Conservation (phyloP, 1,140 invertebrate species). For the Marisa cornuarietis region DNA sequence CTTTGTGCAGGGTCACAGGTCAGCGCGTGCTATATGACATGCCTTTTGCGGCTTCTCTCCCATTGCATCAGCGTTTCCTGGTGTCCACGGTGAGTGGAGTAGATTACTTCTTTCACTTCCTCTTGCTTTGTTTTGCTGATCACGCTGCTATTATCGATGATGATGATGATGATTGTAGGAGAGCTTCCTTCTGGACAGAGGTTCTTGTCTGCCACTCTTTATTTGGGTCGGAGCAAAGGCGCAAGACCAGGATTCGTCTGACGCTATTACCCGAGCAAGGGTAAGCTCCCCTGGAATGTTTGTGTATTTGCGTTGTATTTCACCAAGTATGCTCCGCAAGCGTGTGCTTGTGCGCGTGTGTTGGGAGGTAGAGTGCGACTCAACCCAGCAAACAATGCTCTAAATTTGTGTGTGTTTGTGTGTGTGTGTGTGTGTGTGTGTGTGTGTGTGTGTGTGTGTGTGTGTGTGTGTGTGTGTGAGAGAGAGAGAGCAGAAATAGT, state of each 20-base stretch:
- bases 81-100: conserved; percentile 34
- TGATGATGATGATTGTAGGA: conserved; percentile 26
- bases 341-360: background rate
- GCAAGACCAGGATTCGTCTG: background rate
- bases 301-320: background rate
- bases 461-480: background rate
- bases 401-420: background rate
- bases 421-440: background rate
- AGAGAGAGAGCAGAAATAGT: too few species aligned
- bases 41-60: conserved; percentile 39
- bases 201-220: conserved; percentile 31
- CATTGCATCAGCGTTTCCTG: conserved; percentile 45
- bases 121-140: background rate
- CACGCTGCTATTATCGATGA: background rate
- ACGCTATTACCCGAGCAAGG: conserved; percentile 8
- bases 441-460: background rate
- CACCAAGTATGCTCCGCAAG: background rate
- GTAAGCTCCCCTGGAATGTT: conserved; percentile 4
- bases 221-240: conserved; percentile 44
- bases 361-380: too few species aligned
- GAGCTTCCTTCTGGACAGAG: conserved; percentile 40
- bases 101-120: background rate
- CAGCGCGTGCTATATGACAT: conserved; percentile 46
- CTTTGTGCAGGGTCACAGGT: conserved; percentile 36
- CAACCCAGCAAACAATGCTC: too few species aligned